Percentiles rank a stretch among this genome's conserved stretches.
Evolutionary conservation across 2,797 vertebrate genomes (phyloP).

Genomic region (Lepilemur septentrionalis): DNA sequence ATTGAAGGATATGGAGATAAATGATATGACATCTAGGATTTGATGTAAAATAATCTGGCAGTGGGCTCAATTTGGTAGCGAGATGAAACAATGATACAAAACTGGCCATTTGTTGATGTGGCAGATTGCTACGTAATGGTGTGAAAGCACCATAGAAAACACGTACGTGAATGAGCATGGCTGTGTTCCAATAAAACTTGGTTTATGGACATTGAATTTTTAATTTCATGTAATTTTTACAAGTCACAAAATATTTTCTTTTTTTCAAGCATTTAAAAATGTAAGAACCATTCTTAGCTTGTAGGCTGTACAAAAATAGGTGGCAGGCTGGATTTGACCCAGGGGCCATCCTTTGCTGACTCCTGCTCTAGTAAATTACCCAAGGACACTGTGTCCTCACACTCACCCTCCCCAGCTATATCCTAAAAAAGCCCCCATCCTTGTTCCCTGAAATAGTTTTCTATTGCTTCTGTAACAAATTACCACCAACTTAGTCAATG

Average conservation of each 20-base stretch:
- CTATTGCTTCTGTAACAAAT: background rate
- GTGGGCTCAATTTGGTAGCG: background rate
- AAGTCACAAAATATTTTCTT: background rate
- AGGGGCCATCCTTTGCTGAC: background rate
- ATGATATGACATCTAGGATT: background rate
- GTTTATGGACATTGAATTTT: background rate
- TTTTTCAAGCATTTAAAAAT: slow-evolving; percentile 26
- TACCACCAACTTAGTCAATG: background rate
- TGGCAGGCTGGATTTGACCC: background rate
- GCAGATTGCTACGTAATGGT: background rate
- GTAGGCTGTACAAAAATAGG: background rate
- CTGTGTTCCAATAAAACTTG: background rate
- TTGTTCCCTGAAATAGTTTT: background rate
- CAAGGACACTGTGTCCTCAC: background rate
- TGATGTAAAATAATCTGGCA: background rate
- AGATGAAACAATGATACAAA: background rate
- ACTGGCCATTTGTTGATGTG: background rate
- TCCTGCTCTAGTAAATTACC: background rate
- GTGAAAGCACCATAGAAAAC: background rate
- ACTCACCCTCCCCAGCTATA: background rate
- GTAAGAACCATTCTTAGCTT: background rate
- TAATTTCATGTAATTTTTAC: background rate
- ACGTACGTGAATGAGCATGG: background rate
- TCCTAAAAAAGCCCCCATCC: background rate
- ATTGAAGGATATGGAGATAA: background rate